A percentile compares a stretch with the other conserved stretches of the same genome.
phyloP scores from a whole-genome alignment of 1,140 invertebrate species.

The Rhopalosiphum padi region DNA sequence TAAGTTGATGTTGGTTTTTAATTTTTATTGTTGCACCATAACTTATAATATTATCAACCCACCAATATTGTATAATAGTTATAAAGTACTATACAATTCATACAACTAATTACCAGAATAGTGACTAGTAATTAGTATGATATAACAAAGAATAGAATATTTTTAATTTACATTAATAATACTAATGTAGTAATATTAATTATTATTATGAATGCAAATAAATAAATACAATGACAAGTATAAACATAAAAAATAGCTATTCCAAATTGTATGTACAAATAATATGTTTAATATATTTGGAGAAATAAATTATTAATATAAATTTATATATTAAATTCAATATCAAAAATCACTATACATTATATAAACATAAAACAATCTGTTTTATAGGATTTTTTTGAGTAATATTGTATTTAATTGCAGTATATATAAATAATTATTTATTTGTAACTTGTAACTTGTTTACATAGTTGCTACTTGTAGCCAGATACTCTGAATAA shows the following conservation, averaged over 20 bases:
- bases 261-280: neutral
- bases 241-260: neutral
- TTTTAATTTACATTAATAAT: neutral
- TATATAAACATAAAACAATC: neutral
- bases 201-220: neutral
- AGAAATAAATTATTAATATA: too few species aligned
- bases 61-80: neutral
- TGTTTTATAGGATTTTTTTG: neutral
- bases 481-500: neutral
- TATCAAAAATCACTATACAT: neutral
- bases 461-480: too few species aligned
- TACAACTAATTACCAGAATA: too few species aligned
- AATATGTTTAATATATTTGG: neutral
- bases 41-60: neutral
- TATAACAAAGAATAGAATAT: too few species aligned
- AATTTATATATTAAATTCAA: neutral
- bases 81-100: neutral
- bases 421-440: too few species aligned
- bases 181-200: neutral
- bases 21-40: neutral
- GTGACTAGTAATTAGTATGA: too few species aligned
- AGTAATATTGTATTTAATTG: neutral
- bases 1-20: neutral
- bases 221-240: neutral
- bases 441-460: too few species aligned